These are phyloP conservation scores for Neosilurus hyrtlii DNA, from an alignment of 2,797 vertebrate genomes.

Conservation along the genomic window DNA sequence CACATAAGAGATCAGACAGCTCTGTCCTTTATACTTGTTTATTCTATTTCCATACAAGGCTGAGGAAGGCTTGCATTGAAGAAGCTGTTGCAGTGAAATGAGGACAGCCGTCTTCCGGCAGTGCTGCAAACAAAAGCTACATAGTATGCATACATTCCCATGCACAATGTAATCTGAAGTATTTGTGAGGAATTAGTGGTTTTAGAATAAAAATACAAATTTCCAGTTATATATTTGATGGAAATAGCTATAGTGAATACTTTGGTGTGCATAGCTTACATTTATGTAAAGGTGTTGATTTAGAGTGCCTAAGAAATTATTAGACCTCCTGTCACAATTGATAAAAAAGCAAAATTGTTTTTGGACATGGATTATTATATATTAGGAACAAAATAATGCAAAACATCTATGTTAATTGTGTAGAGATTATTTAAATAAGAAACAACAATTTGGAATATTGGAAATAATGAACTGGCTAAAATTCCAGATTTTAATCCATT, in stretches of 20 bases:
- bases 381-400: too few relatives aligned
- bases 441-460: too few relatives aligned
- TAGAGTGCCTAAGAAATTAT: background rate
- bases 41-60: background rate
- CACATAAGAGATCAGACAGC: slow-evolving; percentile 27
- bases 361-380: too few relatives aligned
- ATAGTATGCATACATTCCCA: background rate
- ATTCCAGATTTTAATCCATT: too few relatives aligned
- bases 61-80: slow-evolving; percentile 1
- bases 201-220: background rate
- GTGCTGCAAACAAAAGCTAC: background rate
- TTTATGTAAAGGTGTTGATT: background rate
- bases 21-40: slow-evolving; percentile 23
- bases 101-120: background rate
- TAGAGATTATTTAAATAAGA: too few relatives aligned
- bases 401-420: too few relatives aligned
- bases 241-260: background rate
- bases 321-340: too few relatives aligned
- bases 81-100: slow-evolving; percentile 14
- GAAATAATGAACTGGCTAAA: too few relatives aligned
- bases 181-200: background rate
- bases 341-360: too few relatives aligned
- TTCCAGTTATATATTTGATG: background rate
- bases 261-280: background rate
- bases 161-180: slow-evolving; percentile 1